Base-by-base conservation (phyloP, 1,140 invertebrate genomes). In the Wiebesia pumilae region DNA sequence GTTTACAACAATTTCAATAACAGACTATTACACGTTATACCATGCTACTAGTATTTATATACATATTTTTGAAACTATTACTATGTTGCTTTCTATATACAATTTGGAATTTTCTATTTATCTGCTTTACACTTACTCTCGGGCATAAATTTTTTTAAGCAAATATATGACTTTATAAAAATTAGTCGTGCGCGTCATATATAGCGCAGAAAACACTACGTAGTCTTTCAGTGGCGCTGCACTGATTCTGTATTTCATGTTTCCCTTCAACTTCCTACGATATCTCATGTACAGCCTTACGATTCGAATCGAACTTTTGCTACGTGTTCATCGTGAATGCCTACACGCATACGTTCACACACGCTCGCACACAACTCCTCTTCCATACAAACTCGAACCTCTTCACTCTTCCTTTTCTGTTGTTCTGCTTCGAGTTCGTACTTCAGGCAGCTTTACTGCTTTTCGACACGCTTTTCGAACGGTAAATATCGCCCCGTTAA, bases 401-500 rank as follows among this genome's bases (percentile, higher is more conserved):
- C 7, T 21, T 6, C 21, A 19, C 33, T 35, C 21, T 35, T 30
- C 67, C 19, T 62, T 27, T 27, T 62, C 58, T 27, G 58, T 27
- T 3, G 33, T 35, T 38, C 24, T 43, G n/a, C 30, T 33, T 54
- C 47, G 47, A 12, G 51, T 30, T 62, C 58, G 71, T 75, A 75
- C 58, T 65, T 62, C 58, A 35, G 19, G 30, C 9, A 35, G 65
- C 73, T 87, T 83, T 88, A 86, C 84, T 86, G 82, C 78, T 82
- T 30, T 43, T 81, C 69, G 81, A 87, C 85, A 84, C 47, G 83
- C 65, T 75, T 38, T 21, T 38, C 38, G 71, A 75, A 43, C 73
- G 83, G 86, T 81, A 87, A 88, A 87, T 87, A 87, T 88, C 86
- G 67, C 38, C 69, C 69, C 87, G 75, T 81, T 78, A 54, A 78